Base-by-base conservation (phyloP, 1,140 invertebrate species). In the Drosophila triauraria region DNA sequence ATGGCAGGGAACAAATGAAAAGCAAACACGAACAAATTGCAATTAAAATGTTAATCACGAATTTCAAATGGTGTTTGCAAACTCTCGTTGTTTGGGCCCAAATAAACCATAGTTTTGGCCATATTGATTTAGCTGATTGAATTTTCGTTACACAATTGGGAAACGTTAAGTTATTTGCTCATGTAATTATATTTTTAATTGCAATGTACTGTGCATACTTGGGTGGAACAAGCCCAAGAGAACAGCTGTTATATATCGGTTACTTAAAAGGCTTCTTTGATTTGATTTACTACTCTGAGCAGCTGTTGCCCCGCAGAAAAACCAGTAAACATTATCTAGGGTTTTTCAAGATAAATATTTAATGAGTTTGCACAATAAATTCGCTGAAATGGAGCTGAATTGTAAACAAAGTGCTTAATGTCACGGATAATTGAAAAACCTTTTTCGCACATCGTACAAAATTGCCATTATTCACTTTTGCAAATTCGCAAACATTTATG, bases 401-500 rank as follows among this genome's bases (percentile, higher is more conserved):
- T 12, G 40, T 30, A 67, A 70, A 68, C 62, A 68, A 53, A 38
- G 47, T 54, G 62, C 35, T 68, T 46, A 44, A 53, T 67, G 47
- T 38, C 67, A 69, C 12, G 27, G 20, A 51, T 64, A 65, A 76
- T 76, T 76, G 74, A 51, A 25, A 20, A 53, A 15, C 38, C 30
- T 53, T 53, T 75, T 40, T 53, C 56, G 10, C 59, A 75, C 44
- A 35, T 40, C 20, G n/a, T 32, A 54, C 27, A 62, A 62, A 75
- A 54, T 63, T 38, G 17, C 20, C 57, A 63, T 75, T 62, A 54
- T 27, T 47, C 57, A 54, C 35, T 75, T 54, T 62, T 50, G 40
- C 69, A 42, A 75, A 75, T 75, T 75, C 40, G 40, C 57, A 30
- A 75, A 74, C 35, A 75, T 56, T 75, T 75, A 72, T 59, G 38